Conservation (phyloP, 37 sponge, comb jelly and placozoan species). For the Cliona cf. orientalis region DNA sequence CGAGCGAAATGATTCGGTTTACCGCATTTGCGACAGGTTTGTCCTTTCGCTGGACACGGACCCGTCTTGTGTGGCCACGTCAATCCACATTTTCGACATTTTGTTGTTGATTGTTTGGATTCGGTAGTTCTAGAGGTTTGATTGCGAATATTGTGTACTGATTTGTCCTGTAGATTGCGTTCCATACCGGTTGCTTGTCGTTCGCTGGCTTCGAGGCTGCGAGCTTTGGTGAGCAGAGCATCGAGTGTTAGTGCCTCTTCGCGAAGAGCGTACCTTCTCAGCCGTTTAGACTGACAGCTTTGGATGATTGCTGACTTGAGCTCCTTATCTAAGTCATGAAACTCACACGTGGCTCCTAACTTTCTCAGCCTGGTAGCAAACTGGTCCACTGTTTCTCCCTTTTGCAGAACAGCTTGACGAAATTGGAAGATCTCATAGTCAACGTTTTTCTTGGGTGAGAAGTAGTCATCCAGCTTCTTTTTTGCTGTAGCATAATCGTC, state of each 20-base stretch:
- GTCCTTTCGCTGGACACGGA: conserved; percentile 60
- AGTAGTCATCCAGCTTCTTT: conserved; percentile 23
- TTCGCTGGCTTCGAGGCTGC: conserved; percentile 46
- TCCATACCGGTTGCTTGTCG: conserved; percentile 49
- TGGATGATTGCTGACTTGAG: conserved; percentile 45
- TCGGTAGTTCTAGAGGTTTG: neutral
- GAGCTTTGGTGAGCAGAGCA: conserved; percentile 40
- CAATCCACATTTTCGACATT: conserved; percentile 29
- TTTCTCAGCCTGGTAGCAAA: conserved; percentile 38
- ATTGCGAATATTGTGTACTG: too few relatives aligned
- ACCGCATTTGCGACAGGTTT: conserved; percentile 36
- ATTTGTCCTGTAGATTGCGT: neutral
- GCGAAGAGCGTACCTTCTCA: conserved; percentile 12
- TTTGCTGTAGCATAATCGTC: conserved; percentile 21
- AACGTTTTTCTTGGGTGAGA: conserved; percentile 39
- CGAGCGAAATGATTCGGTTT: conserved; percentile 55
- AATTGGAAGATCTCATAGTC: conserved; percentile 49
- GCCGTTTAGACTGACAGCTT: conserved; percentile 33
- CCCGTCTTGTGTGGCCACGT: conserved; percentile 41
- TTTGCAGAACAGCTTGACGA: conserved; percentile 25
- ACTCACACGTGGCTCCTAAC: conserved; percentile 39
- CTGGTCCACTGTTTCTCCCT: conserved; percentile 27
- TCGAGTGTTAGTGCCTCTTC: conserved; percentile 35
- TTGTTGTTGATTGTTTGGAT: too few relatives aligned
- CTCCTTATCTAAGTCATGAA: conserved; percentile 16